Evolutionary conservation across 2,113 vertebrate genomes (phyloP).

Genomic region (Apistogramma diplotaenia): DNA sequence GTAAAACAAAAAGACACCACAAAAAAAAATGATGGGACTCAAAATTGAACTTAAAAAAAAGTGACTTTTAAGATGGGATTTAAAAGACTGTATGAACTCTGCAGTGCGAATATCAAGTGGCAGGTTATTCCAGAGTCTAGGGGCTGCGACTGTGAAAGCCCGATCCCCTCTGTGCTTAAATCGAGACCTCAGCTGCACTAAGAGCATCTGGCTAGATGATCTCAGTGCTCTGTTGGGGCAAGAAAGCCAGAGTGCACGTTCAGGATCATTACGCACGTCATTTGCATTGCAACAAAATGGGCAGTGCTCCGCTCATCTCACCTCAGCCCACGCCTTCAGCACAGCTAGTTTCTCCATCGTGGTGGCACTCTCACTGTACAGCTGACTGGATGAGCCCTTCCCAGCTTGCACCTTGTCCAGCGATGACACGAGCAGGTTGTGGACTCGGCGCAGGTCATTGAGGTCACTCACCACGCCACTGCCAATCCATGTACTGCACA

Average conservation of each 20-base stretch:
- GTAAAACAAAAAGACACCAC: too few relatives aligned
- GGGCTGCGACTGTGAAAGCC: too few relatives aligned
- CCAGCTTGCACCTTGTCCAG: constrained; percentile 96
- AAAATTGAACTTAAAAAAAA: too few relatives aligned
- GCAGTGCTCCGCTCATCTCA: constrained; percentile 47
- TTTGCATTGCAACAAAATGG: not conserved
- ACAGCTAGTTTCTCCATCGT: constrained; percentile 98
- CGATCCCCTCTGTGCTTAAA: too few relatives aligned
- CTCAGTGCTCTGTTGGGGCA: too few relatives aligned
- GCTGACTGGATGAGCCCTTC: constrained; percentile 90
- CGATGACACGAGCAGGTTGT: constrained; percentile 96
- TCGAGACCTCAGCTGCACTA: too few relatives aligned
- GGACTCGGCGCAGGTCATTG: constrained; percentile 94
- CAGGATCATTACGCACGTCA: not conserved
- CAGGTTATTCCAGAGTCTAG: too few relatives aligned
- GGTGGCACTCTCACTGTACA: constrained; percentile 96
- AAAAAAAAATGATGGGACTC: too few relatives aligned
- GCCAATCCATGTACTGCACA: constrained; percentile 97
- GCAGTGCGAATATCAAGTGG: too few relatives aligned
- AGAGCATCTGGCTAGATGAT: too few relatives aligned
- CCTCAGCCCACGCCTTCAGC: constrained; percentile 98
- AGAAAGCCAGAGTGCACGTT: not conserved
- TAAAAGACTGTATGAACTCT: too few relatives aligned
- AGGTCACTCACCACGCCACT: constrained; percentile 98
- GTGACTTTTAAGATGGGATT: too few relatives aligned